These are phyloP conservation scores for Leptobrachium leishanense DNA, from an alignment of 2,113 vertebrate species.

Conservation along the genomic window DNA sequence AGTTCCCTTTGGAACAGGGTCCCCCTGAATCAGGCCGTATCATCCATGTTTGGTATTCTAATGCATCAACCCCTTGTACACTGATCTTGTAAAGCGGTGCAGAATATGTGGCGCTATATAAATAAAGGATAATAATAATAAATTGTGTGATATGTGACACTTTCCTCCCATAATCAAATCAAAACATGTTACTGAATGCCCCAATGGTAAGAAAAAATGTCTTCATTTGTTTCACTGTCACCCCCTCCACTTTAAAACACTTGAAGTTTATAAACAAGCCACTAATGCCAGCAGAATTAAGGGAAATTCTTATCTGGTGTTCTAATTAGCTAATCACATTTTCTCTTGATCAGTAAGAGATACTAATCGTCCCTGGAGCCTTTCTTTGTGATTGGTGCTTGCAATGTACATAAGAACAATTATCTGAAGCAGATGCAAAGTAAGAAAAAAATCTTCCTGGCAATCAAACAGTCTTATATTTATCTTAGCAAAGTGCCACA, in stretches of 20 bases:
- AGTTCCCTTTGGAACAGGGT: too few species aligned
- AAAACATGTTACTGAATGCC: too few species aligned
- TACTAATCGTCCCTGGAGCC: constrained; percentile 44
- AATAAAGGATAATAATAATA: too few species aligned
- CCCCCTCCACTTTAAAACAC: constrained; percentile 8
- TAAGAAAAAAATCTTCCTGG: constrained; percentile 5
- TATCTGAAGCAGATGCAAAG: constrained; percentile 43
- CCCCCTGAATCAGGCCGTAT: too few species aligned
- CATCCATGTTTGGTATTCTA: too few species aligned
- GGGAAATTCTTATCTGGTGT: constrained; percentile 42
- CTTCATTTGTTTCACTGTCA: neutral
- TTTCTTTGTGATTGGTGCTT: constrained; percentile 42
- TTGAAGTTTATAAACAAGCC: constrained; percentile 39
- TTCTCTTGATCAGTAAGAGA: constrained; percentile 48
- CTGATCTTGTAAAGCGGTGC: too few species aligned
- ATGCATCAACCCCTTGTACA: too few species aligned
- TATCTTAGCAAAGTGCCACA: constrained; percentile 18
- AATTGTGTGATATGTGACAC: too few species aligned
- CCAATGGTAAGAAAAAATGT: neutral
- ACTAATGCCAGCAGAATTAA: constrained; percentile 43
- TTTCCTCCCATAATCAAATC: too few species aligned
- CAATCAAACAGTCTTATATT: constrained; percentile 21
- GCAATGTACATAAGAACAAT: constrained; percentile 44
- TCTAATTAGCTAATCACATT: constrained; percentile 49
- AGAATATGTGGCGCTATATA: too few species aligned